These are phyloP conservation scores for Rhynchopsitta pachyrhyncha DNA, from an alignment of 2,113 vertebrate genomes.

Conservation along the genomic window DNA sequence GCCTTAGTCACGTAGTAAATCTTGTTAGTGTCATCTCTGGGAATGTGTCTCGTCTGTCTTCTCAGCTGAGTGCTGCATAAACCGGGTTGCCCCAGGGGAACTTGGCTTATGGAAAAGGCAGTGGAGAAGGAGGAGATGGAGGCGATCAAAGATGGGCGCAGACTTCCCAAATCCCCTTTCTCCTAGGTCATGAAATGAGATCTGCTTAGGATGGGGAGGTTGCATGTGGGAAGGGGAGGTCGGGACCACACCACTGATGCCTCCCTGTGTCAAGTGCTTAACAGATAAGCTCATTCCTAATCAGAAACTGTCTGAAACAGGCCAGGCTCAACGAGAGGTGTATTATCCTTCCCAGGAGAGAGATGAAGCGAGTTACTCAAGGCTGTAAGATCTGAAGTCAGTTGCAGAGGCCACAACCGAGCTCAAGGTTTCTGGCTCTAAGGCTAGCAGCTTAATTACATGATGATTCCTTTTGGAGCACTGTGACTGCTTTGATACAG, in stretches of 20 bases:
- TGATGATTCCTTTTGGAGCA: background rate
- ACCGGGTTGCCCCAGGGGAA: constrained; percentile 24
- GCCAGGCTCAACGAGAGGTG: background rate
- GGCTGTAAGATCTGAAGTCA: background rate
- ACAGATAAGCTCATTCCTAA: background rate
- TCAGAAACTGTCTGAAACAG: background rate
- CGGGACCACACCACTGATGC: background rate
- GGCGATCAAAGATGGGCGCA: background rate
- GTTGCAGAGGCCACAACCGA: background rate
- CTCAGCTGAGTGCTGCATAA: background rate
- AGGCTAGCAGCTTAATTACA: background rate
- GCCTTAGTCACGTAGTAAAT: constrained; percentile 44
- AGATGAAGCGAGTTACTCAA: background rate
- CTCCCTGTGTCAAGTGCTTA: background rate
- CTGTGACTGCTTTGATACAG: background rate
- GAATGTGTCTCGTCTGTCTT: constrained; percentile 12
- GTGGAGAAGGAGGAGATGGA: background rate
- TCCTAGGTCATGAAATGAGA: accelerated
- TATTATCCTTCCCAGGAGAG: background rate
- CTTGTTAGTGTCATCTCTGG: constrained; percentile 46
- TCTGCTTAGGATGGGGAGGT: background rate
- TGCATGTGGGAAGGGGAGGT: background rate
- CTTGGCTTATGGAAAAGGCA: background rate
- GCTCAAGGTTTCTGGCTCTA: background rate
- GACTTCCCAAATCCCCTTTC: background rate